These are phyloP conservation scores for Plutella xylostella DNA, from an alignment of 2,888 invertebrate species.

Conservation along the genomic window DNA sequence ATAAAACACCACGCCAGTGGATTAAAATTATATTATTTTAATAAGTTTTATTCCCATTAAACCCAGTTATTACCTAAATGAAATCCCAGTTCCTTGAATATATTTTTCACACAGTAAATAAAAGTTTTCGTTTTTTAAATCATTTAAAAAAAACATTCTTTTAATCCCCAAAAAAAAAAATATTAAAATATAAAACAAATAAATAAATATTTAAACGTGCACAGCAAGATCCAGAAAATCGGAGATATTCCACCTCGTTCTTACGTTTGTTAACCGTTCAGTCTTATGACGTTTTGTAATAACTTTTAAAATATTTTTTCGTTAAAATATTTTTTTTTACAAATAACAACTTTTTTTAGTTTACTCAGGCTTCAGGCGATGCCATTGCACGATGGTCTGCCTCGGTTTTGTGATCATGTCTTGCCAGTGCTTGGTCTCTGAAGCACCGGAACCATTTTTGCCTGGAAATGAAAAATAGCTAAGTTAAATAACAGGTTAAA, in stretches of 20 bases:
- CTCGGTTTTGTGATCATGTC: constrained; percentile 98
- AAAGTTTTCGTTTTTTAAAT: too few species aligned
- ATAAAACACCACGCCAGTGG: too few species aligned
- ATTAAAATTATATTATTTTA: too few species aligned
- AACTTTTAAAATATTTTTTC: constrained; percentile 22
- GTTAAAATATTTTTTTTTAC: neutral
- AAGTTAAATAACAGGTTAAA: too few species aligned
- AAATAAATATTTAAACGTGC: constrained; percentile 18
- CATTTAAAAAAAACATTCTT: too few species aligned
- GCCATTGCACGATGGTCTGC: constrained; percentile 97
- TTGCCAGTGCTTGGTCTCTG: constrained; percentile 98
- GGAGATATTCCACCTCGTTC: neutral
- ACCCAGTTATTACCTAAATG: too few species aligned
- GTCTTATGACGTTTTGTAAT: constrained; percentile 62
- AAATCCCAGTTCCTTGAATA: too few species aligned
- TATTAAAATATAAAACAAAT: constrained; percentile 18
- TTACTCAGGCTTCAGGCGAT: constrained; percentile 94
- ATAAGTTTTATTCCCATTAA: too few species aligned
- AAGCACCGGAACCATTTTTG: constrained; percentile 93
- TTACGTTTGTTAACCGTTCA: constrained; percentile 50
- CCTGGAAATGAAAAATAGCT: constrained; percentile 74
- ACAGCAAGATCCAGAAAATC: constrained; percentile 18
- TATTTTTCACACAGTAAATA: too few species aligned
- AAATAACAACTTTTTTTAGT: neutral
- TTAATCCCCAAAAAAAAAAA: constrained; percentile 14